phyloP scores from a whole-genome alignment of 2,888 invertebrate species.

The Leucophenga maculata region DNA sequence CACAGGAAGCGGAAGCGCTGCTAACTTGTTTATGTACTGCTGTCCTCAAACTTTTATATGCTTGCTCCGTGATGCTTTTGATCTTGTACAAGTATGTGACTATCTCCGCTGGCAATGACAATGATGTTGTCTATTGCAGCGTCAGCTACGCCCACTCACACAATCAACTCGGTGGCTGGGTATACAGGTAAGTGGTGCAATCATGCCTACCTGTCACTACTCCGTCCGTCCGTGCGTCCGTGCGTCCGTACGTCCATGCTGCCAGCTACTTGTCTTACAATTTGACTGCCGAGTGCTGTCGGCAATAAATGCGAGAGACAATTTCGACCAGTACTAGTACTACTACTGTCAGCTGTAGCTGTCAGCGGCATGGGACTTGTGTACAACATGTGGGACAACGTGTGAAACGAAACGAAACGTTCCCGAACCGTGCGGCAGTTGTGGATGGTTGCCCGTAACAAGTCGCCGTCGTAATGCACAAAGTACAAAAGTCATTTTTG shows the following conservation, averaged over 20 bases:
- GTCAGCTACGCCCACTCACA: neutral
- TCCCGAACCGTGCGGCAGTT: neutral
- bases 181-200: neutral
- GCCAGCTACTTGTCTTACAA: no score
- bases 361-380: slow-evolving; percentile 2
- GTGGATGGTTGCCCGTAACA: neutral
- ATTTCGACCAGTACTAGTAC: slow-evolving; percentile 24
- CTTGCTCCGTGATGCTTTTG: neutral
- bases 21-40: slow-evolving; percentile 21
- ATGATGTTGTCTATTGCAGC: slow-evolving; percentile 18
- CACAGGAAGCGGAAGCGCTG: slow-evolving; percentile 57
- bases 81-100: neutral
- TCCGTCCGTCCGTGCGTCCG: no score
- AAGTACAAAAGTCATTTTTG: slow-evolving; percentile 64
- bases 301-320: slow-evolving; percentile 32
- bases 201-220: no score
- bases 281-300: neutral
- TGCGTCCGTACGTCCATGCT: no score
- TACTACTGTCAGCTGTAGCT: slow-evolving; percentile 12
- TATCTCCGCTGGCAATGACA: slow-evolving; percentile 25
- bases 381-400: no score
- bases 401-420: no score
- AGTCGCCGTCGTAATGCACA: slow-evolving; percentile 22
- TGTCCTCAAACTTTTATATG: slow-evolving; percentile 9
- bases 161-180: neutral